phyloP scores from a whole-genome alignment of 1,140 invertebrate species.

The Hylyphantes graminicola region DNA sequence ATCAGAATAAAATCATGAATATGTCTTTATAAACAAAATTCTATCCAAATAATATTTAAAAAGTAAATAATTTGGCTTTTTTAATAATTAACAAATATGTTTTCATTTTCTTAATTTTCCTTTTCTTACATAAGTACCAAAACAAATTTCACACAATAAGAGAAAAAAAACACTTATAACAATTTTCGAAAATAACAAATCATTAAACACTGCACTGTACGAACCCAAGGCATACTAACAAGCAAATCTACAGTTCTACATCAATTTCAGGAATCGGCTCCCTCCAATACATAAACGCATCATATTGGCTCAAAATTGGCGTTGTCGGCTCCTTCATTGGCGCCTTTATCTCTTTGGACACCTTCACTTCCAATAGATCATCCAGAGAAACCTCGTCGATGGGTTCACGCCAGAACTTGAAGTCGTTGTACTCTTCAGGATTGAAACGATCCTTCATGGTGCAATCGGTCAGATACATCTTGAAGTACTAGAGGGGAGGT shows the following conservation, averaged over 20 bases:
- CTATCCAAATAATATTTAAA: too few species aligned
- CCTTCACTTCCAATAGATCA: slow-evolving; percentile 6
- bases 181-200: too few species aligned
- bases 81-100: too few species aligned
- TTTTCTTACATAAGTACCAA: too few species aligned
- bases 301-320: slow-evolving; percentile 12
- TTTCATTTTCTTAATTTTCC: too few species aligned
- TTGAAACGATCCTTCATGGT: slow-evolving; percentile 17
- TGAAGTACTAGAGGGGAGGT: not conserved
- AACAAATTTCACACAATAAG: too few species aligned
- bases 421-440: slow-evolving; percentile 41
- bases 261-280: slow-evolving; percentile 52
- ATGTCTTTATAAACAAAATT: too few species aligned
- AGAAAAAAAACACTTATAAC: too few species aligned
- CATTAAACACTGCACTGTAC: too few species aligned
- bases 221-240: not conserved
- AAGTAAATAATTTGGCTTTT: too few species aligned
- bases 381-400: slow-evolving; percentile 41
- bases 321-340: not conserved
- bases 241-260: slow-evolving; percentile 23
- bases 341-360: not conserved
- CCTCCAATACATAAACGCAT: slow-evolving; percentile 55
- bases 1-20: too few species aligned
- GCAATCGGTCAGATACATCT: slow-evolving; percentile 33
- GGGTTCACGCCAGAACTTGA: slow-evolving; percentile 56